These are phyloP conservation scores for Prionace glauca DNA, from an alignment of 2,797 vertebrate genomes.

Conservation along the genomic window DNA sequence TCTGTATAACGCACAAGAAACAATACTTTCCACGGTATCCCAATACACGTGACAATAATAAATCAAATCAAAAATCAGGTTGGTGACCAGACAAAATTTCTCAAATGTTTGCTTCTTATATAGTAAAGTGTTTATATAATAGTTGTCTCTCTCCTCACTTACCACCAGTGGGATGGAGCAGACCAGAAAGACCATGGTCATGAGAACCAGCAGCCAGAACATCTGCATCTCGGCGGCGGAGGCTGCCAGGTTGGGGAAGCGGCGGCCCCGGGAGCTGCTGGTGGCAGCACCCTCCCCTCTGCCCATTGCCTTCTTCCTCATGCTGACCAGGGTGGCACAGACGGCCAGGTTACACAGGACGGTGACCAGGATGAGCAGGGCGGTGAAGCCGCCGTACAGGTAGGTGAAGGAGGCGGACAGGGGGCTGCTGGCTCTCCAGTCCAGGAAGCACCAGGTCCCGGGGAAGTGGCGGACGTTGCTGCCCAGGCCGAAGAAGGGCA, in stretches of 20 bases:
- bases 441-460: conserved; percentile 70
- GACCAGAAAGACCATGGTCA: conserved; percentile 69
- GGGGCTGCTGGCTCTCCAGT: conserved; percentile 63
- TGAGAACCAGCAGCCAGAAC: conserved; percentile 68
- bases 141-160: conserved; percentile 41
- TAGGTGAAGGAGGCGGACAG: conserved; percentile 63
- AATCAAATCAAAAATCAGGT: too few species aligned
- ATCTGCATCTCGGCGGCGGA: conserved; percentile 70
- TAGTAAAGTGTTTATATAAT: too few species aligned
- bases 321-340: conserved; percentile 64
- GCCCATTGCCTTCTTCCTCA: conserved; percentile 62
- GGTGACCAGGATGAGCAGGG: conserved; percentile 60
- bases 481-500: conserved; percentile 70
- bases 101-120: too few species aligned
- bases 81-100: too few species aligned
- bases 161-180: conserved; percentile 72
- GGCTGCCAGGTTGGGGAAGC: conserved; percentile 58
- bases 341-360: conserved; percentile 65
- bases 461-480: conserved; percentile 61
- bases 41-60: too few species aligned
- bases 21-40: too few species aligned
- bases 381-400: conserved; percentile 65
- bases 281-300: conserved; percentile 54
- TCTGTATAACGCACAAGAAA: too few species aligned
- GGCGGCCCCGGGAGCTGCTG: conserved; percentile 52